Percentiles rank a stretch among this genome's conserved stretches.
phyloP scores from a whole-genome alignment of 2,888 invertebrate species.

The Eumacrocentrus americanus region DNA sequence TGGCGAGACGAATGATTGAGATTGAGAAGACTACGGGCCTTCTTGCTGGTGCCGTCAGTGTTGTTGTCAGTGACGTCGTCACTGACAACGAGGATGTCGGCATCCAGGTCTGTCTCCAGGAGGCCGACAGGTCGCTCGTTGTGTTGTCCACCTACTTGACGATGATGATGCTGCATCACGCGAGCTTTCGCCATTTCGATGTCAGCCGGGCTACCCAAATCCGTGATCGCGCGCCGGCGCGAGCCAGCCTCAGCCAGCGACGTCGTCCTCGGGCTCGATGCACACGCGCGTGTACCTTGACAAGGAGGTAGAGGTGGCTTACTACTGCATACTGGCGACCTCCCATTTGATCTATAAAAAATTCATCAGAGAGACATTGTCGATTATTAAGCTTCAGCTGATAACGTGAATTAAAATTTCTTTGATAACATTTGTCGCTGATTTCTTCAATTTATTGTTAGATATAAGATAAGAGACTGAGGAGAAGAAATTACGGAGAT shows the following conservation, averaged over 20 bases:
- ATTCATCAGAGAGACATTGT: slow-evolving; percentile 8
- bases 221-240: slow-evolving; percentile 62
- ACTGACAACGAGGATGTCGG: slow-evolving; percentile 63
- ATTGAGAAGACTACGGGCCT: slow-evolving; percentile 73
- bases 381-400: neutral
- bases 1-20: slow-evolving; percentile 60
- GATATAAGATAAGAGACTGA: too few relatives aligned
- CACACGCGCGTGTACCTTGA: slow-evolving; percentile 42
- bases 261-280: slow-evolving; percentile 59
- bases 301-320: slow-evolving; percentile 57
- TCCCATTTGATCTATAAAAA: slow-evolving; percentile 52
- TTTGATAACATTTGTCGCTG: neutral
- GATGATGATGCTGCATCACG: slow-evolving; percentile 47
- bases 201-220: slow-evolving; percentile 60
- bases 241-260: slow-evolving; percentile 58
- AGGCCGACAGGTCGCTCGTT: slow-evolving; percentile 74
- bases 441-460: too few relatives aligned
- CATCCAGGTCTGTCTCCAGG: slow-evolving; percentile 90
- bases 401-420: neutral
- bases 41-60: slow-evolving; percentile 57
- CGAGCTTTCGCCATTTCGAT: slow-evolving; percentile 62
- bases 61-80: slow-evolving; percentile 34
- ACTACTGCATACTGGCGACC: slow-evolving; percentile 59
- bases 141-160: slow-evolving; percentile 52
- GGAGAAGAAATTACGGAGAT: too few relatives aligned